Evolutionary conservation across 2,113 vertebrate species (phyloP), one percentile per base, ranked within the genome.

Genomic region (Lamprotornis superbus): DNA sequence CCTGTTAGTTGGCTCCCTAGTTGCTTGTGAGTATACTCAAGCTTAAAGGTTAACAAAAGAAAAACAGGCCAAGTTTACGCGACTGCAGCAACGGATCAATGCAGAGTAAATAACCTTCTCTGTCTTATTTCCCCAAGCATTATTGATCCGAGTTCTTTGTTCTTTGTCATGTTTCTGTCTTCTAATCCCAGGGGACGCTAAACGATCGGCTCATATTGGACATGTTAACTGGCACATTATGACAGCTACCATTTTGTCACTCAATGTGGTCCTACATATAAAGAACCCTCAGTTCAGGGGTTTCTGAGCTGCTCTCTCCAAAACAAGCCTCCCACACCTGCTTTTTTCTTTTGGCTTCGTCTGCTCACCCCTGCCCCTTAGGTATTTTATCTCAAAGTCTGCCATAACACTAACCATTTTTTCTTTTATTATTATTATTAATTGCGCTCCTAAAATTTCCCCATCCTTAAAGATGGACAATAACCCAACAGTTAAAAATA

Each of bases 21-120:
- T 98, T 98, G 98, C 99, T 98, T 99, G 98, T 98, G 98, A 99
- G 99, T 98, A 98, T 97, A 98, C 98, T 99, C 98, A 94, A 98
- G 98, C 98, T 99, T 99, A 99, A 99, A 99, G 99, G 99, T 99
- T 99, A 99, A 99, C 99, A 99, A 99, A 99, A 99, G 99, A 99
- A 98, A 99, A 99, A 98, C 98, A 99, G 99, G 98, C 97, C 98
- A 97, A 98, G 98, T 98, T 98, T 99, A 98, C 97, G 98, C 94
- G 96, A 98, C 96, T 93, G 98, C 97, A 98, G 98, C 98, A 98
- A 98, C 97, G 93, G 99, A 99, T 99, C 99, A 99, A 99, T 99
- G 99, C 98, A 98, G 99, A 99, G 98, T 99, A 99, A 99, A 99
- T 99, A 99, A 99, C 99, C 99, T 99, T 99, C 99, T 99, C 99